Base-by-base conservation (phyloP, 2,888 invertebrate species). In the Parelbella ahira region DNA sequence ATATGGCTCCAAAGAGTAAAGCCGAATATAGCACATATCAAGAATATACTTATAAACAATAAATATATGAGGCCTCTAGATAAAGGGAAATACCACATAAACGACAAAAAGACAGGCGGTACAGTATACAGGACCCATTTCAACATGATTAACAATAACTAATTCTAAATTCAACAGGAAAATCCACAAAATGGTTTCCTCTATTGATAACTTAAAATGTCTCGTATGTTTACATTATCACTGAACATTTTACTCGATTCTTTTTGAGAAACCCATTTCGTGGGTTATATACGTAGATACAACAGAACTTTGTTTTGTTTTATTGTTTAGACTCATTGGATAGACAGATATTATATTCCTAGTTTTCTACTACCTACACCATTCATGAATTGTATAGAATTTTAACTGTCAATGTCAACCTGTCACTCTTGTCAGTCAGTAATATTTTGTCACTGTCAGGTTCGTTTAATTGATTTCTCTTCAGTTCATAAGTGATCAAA, bases 1-100 rank as follows among this genome's bases (percentile, higher is more conserved):
- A 91, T 79, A 64, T 92, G 91, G 47, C 92, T 89, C 88, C 91
- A 90, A 57, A 92, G 72, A 4, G 84, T 79, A 34, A 86, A 63
- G 8, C 66, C 56, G 51, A 84, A 80, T 37, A 77, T 67, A 34
- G 63, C 59, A 48, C 71, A 44, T 39, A 70, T 41, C 8, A 82
- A 44, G 42, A 71, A 69, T 44, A 67, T 24, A 58, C 70, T 76
- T 30, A 83, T 53, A 33, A 70, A 13, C 30, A 68, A 39, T 49
- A 86, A 52, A 56, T 77, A 81, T 19, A 70, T 8, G 15, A 83
- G 39, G 42, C 71, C 66, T 75, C 75, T 75, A 38, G 72, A 23
- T 28, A 63, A 45, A 29, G 86, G 78, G 45, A 74, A 73, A 60
- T 68, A 79, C 75, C 74, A 83, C 36, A 72, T 50, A 37, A 75